phyloP scores from a whole-genome alignment of 2,113 vertebrate species.

The Sorex araneus region DNA sequence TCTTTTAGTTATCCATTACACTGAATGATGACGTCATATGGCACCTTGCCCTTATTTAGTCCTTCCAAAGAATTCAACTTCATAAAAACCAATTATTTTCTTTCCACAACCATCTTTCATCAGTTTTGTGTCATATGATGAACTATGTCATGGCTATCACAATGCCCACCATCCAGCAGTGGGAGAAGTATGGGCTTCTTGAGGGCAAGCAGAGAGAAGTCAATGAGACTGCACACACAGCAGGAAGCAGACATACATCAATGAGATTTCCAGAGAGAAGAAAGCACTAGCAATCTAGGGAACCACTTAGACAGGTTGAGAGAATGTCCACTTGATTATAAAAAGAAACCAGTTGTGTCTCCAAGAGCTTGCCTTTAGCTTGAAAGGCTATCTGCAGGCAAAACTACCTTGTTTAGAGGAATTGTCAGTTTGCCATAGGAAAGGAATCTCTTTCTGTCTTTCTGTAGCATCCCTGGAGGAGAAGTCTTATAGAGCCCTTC shows the following conservation, averaged over 20 bases:
- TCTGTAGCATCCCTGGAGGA: background rate
- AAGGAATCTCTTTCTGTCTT: background rate
- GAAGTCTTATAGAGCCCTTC: background rate
- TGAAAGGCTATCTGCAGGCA: conserved; percentile 42
- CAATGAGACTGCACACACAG: background rate
- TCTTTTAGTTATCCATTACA: conserved; percentile 3
- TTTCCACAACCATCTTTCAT: conserved; percentile 15
- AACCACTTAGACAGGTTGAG: background rate
- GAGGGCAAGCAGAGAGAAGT: background rate
- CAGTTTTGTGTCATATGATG: background rate
- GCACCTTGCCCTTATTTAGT: conserved; percentile 24
- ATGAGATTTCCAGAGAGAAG: background rate
- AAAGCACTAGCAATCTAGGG: background rate
- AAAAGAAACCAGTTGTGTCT: conserved; percentile 8
- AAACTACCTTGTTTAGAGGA: conserved; percentile 9
- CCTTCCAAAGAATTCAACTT: conserved; percentile 47
- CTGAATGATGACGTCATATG: background rate
- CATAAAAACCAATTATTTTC: background rate
- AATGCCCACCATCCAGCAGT: background rate
- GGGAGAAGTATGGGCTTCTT: background rate
- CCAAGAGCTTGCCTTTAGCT: conserved; percentile 20
- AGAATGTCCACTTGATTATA: background rate
- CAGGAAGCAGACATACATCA: background rate
- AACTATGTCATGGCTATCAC: background rate
- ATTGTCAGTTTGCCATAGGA: background rate